Conservation (phyloP, 2,888 invertebrate species). For the Pseudeuparius sepicola region DNA sequence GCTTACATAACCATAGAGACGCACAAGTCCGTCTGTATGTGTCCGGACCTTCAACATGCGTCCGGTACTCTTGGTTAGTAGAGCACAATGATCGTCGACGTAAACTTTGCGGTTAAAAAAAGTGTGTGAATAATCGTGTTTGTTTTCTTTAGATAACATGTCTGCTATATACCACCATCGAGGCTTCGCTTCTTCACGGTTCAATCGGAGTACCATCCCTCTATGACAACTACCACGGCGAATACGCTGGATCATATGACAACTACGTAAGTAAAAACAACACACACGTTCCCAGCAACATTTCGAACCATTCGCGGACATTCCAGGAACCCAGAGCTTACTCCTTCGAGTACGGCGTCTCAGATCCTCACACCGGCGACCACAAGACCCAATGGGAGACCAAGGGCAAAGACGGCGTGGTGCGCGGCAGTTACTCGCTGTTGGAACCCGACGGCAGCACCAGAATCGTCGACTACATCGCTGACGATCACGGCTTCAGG, state of each 20-base stretch:
- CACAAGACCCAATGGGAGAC: slow-evolving; percentile 37
- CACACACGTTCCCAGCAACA: no score
- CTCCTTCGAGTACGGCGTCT: slow-evolving; percentile 34
- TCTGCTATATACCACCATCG: no score
- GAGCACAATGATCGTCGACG: no score
- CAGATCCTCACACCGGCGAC: slow-evolving; percentile 35
- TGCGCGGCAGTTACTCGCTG: slow-evolving; percentile 34
- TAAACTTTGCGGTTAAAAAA: no score
- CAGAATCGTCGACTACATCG: slow-evolving; percentile 35
- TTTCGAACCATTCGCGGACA: no score
- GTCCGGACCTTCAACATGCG: no score
- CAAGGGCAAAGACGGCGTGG: slow-evolving; percentile 32
- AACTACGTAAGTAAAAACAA: slow-evolving; percentile 34
- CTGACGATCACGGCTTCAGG: slow-evolving; percentile 33
- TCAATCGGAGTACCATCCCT: no score
- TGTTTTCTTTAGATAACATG: not conserved
- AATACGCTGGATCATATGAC: slow-evolving; percentile 31
- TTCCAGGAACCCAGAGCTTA: slow-evolving; percentile 32
- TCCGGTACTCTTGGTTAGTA: no score
- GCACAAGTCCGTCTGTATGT: no score
- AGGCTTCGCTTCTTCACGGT: no score
- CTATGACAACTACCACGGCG: slow-evolving; percentile 25
- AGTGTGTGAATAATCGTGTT: not conserved
- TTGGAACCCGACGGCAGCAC: slow-evolving; percentile 36
- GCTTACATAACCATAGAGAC: no score